phyloP scores from a whole-genome alignment of 2,888 invertebrate species.

The Mongoloraphidia duomilia region DNA sequence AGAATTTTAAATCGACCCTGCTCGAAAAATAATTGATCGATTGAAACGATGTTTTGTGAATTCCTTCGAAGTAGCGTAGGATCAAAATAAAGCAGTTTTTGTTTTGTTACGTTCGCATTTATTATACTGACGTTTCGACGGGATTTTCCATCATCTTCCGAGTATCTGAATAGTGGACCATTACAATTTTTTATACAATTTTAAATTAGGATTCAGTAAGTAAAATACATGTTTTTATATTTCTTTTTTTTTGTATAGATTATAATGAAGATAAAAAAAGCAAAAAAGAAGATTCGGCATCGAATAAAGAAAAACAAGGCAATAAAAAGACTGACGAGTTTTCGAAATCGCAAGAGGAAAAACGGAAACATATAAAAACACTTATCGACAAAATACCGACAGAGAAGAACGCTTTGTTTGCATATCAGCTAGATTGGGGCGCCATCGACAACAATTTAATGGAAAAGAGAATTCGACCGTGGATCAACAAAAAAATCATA shows the following conservation, averaged over 20 bases:
- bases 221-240: too few relatives aligned
- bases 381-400: constrained; percentile 98
- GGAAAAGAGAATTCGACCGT: constrained; percentile 94
- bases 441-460: constrained; percentile 62
- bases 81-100: too few relatives aligned
- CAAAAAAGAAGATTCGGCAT: constrained; percentile 28
- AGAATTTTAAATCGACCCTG: too few relatives aligned
- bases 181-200: too few relatives aligned
- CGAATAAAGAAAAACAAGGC: constrained; percentile 29
- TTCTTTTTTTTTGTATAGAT: constrained; percentile 29
- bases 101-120: too few relatives aligned
- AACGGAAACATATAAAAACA: constrained; percentile 88
- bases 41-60: too few relatives aligned
- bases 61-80: too few relatives aligned
- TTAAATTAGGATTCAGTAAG: too few relatives aligned
- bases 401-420: constrained; percentile 91
- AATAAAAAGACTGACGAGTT: constrained; percentile 39
- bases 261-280: constrained; percentile 45
- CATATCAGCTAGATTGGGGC: constrained; percentile 82
- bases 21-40: too few relatives aligned
- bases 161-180: too few relatives aligned
- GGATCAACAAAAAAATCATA: constrained; percentile 99
- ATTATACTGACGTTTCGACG: too few relatives aligned
- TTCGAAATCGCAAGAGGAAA: constrained; percentile 76
- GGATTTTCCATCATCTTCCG: too few relatives aligned